These are phyloP conservation scores for Dendrocopos noguchii DNA, from an alignment of 2,113 vertebrate genomes.

Conservation along the genomic window DNA sequence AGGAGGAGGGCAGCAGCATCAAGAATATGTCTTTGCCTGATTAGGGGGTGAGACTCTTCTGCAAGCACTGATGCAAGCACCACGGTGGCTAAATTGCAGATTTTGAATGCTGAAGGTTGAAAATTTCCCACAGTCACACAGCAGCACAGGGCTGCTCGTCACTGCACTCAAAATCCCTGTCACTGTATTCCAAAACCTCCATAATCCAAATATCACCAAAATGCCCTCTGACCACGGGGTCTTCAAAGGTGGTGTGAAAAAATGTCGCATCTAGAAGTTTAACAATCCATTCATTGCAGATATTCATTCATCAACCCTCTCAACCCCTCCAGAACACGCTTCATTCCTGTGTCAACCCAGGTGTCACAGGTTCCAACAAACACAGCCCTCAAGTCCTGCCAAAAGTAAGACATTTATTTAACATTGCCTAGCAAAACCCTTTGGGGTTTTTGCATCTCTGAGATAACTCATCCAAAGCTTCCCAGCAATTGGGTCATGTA, in stretches of 20 bases:
- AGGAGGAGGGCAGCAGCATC: background rate
- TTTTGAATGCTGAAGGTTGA: background rate
- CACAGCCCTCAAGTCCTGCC: background rate
- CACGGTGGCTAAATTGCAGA: background rate
- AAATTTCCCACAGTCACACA: background rate
- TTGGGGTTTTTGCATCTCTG: background rate
- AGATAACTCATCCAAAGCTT: background rate
- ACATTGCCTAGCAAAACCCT: background rate
- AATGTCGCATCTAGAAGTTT: background rate
- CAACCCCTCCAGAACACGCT: background rate
- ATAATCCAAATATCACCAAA: background rate
- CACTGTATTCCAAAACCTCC: background rate
- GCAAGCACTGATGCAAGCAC: background rate
- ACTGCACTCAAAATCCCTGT: background rate
- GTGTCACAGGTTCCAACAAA: background rate
- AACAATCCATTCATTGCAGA: background rate
- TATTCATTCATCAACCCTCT: background rate
- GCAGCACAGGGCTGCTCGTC: background rate
- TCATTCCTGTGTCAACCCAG: background rate
- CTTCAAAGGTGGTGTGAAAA: background rate
- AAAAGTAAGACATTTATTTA: background rate
- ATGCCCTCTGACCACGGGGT: background rate
- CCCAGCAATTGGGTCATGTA: background rate
- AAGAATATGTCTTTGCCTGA: background rate
- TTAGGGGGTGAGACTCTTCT: background rate